These are phyloP conservation scores for Clitarchus hookeri DNA, from an alignment of 2,888 invertebrate species.

Conservation along the genomic window DNA sequence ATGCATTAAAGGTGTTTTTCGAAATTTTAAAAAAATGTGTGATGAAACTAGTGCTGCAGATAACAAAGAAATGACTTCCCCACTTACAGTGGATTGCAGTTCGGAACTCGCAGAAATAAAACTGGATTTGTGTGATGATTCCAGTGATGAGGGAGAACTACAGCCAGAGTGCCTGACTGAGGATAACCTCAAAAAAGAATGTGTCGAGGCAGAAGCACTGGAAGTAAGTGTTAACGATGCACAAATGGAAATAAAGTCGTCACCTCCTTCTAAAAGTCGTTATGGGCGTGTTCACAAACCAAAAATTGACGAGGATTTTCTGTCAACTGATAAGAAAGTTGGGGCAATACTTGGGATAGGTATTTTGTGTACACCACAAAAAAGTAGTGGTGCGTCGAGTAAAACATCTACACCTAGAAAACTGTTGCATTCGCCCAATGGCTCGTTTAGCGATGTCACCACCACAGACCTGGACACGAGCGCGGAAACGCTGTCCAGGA, in stretches of 20 bases:
- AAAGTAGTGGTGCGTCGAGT: neutral
- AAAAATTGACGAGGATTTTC: constrained; percentile 57
- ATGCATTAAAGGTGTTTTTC: neutral
- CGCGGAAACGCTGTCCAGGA: neutral
- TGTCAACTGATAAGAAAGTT: constrained; percentile 54
- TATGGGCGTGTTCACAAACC: constrained; percentile 64
- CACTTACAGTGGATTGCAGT: neutral
- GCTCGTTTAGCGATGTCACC: constrained; percentile 30
- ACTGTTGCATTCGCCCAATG: constrained; percentile 50
- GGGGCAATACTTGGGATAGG: constrained; percentile 40
- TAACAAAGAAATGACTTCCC: neutral
- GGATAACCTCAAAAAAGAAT: neutral
- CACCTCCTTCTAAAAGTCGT: constrained; percentile 55
- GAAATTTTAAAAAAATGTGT: neutral
- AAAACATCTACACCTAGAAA: constrained; percentile 51
- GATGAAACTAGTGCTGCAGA: neutral
- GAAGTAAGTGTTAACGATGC: neutral
- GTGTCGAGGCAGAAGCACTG: neutral
- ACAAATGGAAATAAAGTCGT: neutral
- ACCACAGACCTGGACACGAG: neutral
- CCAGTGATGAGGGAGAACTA: neutral
- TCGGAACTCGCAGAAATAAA: neutral
- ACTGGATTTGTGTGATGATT: constrained; percentile 1
- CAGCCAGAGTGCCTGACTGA: neutral
- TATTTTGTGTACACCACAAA: constrained; percentile 34